Evolutionary conservation across 2,797 vertebrate genomes (phyloP), one percentile per base, ranked within the genome.

Genomic region (Meriones psammophilus): DNA sequence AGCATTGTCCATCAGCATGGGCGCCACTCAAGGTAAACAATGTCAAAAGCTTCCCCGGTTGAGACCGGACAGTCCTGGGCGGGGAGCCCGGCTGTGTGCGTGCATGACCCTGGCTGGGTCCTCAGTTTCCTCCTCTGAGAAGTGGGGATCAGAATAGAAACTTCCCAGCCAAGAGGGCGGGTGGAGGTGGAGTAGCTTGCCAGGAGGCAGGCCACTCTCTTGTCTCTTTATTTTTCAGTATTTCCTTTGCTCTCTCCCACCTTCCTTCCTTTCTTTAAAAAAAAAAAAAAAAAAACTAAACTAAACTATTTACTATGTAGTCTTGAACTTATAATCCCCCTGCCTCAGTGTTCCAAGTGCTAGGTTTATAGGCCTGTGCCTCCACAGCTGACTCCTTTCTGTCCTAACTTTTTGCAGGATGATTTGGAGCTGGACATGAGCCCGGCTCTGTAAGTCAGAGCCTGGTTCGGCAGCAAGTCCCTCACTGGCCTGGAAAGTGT

Each of bases 121-220:
- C 97, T 97, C 95, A 96, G 96, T 97, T n/a, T 50, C 96, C 96
- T 95, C 94, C 86, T 94, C 96, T 87, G 95, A 95, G 56, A 97
- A 97, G 69, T 96, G 95, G 97, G 95, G 89, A 80, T 95, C 94
- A 97, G 74, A 95, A 97, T 94, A 97, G 96, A 94, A 46, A 22
- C 39, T 88, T 97, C 95, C 97, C 94, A 22, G 94, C 93, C 97
- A 94, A 91, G 79, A 54, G 22, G 36, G 13, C 4, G 56, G 50
- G 74, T 20, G 64, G 42, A 91, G 85, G 92, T 62, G 4, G 68
- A 33, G 8, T 1, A 5, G 39, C 36, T 33, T 18, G 46, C 8
- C 1, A 4, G 62, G 26, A 15, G 18, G 15, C 4, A 5, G 42
- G 46, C 17, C 3, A 5, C 15, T 36, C 14, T 30, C 7, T 18